A percentile compares a stretch with the other conserved stretches of the same genome.
phyloP scores from a whole-genome alignment of 2,797 vertebrate genomes.

The Melanotaenia nigrans region DNA sequence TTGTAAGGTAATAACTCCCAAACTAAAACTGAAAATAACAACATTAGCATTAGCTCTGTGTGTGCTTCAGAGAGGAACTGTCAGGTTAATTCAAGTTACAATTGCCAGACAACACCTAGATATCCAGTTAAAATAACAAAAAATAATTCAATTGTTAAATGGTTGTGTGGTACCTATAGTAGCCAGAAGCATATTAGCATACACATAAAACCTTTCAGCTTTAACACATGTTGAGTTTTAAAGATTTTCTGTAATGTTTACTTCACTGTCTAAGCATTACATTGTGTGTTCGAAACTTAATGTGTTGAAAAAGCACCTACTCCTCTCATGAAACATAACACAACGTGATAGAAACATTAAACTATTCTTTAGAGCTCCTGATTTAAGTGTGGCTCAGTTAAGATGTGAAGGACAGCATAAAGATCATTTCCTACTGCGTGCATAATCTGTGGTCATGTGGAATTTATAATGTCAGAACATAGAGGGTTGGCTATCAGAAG shows the following conservation, averaged over 20 bases:
- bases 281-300: slow-evolving; percentile 53
- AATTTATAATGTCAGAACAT: not conserved
- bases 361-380: slow-evolving; percentile 53
- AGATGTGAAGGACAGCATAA: not conserved
- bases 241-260: slow-evolving; percentile 40
- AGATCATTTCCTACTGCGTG: not conserved
- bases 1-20: slow-evolving; percentile 21
- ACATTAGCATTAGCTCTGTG: slow-evolving; percentile 9
- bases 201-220: slow-evolving; percentile 10
- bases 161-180: slow-evolving; percentile 3
- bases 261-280: slow-evolving; percentile 34
- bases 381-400: slow-evolving; percentile 24
- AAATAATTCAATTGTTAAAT: slow-evolving; percentile 39
- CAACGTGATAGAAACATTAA: slow-evolving; percentile 60
- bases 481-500: not conserved
- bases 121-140: slow-evolving; percentile 50
- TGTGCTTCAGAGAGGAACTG: slow-evolving; percentile 45
- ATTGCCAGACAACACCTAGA: slow-evolving; percentile 46
- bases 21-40: slow-evolving; percentile 46
- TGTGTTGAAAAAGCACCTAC: too few relatives aligned
- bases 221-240: slow-evolving; percentile 2
- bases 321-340: slow-evolving; percentile 47
- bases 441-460: not conserved
- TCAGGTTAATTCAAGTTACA: slow-evolving; percentile 39
- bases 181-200: not conserved